A percentile compares a stretch with the other conserved stretches of the same genome.
Conservation (phyloP, 2,797 vertebrate species). For the Pseudopleuronectes americanus region DNA sequence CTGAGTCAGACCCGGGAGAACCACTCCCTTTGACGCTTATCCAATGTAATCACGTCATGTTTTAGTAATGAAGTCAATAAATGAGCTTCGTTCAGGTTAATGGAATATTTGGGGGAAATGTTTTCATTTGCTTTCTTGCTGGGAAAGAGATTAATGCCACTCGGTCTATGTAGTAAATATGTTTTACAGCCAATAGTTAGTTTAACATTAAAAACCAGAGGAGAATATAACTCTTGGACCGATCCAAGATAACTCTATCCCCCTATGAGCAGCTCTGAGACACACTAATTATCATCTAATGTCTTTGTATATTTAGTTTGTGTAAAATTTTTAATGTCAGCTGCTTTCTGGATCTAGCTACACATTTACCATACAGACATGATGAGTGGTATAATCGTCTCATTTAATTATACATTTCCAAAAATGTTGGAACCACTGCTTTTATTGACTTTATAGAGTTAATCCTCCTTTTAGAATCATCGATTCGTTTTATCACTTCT, state of each 20-base stretch:
- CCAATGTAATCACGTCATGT: background rate
- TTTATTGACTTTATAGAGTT: too few species aligned
- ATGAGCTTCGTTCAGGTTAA: background rate
- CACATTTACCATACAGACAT: too few species aligned
- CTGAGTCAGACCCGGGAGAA: background rate
- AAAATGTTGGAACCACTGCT: too few species aligned
- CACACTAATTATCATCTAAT: background rate
- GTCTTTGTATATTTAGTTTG: background rate
- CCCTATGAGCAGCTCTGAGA: background rate
- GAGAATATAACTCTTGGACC: background rate
- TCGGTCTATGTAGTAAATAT: background rate
- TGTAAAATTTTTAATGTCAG: background rate
- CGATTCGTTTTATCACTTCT: too few species aligned
- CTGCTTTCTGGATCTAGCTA: too few species aligned
- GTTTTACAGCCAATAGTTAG: background rate
- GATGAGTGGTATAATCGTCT: too few species aligned
- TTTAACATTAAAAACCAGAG: background rate
- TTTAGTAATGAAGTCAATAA: constrained; percentile 6
- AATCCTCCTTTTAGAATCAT: too few species aligned
- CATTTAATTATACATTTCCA: too few species aligned
- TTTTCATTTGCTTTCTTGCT: constrained; percentile 2
- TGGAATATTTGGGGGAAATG: background rate
- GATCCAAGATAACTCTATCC: background rate
- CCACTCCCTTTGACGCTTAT: background rate
- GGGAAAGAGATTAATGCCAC: background rate